These are phyloP conservation scores for Trachelipus rathkii DNA, from an alignment of 1,140 invertebrate species.

Conservation along the genomic window DNA sequence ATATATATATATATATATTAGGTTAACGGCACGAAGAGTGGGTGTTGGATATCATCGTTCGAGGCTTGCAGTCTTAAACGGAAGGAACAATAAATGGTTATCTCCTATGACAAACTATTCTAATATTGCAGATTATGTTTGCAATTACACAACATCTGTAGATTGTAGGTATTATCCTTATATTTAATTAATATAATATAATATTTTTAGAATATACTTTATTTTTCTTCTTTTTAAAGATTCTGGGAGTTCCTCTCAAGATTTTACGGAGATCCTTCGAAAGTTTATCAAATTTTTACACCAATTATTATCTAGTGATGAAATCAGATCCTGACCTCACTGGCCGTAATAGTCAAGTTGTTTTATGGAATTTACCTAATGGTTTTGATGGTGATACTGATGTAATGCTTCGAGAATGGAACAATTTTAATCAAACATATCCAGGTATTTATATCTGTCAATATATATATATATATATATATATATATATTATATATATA, in stretches of 20 bases:
- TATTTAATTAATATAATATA: too few relatives aligned
- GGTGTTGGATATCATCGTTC: not conserved
- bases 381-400: not conserved
- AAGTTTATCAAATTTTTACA: not conserved
- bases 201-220: too few relatives aligned
- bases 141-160: not conserved
- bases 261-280: not conserved
- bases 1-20: not conserved
- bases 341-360: not conserved
- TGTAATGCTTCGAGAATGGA: not conserved
- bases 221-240: not conserved
- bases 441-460: too few relatives aligned
- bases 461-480: too few relatives aligned
- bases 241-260: not conserved
- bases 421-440: not conserved
- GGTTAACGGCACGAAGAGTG: not conserved
- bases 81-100: not conserved
- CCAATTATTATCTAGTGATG: not conserved
- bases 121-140: not conserved
- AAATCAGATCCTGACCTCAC: not conserved
- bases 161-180: not conserved
- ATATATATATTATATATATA: too few relatives aligned
- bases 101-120: slow-evolving; percentile 7
- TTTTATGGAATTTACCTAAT: not conserved
- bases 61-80: not conserved